Base-by-base conservation (phyloP, 1,140 invertebrate species). In the Ridgeia piscesae region DNA sequence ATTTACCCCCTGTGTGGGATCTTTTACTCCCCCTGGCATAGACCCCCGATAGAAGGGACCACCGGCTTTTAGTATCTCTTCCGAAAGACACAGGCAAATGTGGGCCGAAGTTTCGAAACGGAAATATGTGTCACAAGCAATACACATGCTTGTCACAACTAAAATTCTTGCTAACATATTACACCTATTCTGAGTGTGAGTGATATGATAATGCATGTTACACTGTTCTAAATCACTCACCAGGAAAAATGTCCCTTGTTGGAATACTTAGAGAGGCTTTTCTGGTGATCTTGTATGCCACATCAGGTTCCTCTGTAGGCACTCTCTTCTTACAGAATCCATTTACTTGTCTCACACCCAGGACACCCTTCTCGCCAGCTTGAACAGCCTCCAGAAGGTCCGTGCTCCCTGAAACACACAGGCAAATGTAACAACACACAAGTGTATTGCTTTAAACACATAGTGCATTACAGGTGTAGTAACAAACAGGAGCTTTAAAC, bases 301-400 rank as follows among this genome's bases (percentile, higher is more conserved):
- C 35, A 90, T 90, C 89, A 31, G 89, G 9, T n/a, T 34, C 35
- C 21, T 2, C 89, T 42, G n/a, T 17, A 34, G 34, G 34, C 6
- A n/a, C 4, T n/a, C 89, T 34, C 34, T 35, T 42, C 34, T 90
- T 42, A 42, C 89, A 90, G n/a, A 90, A 90, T 90, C 89, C 89
- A 14, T 35, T 34, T n/a, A 90, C 89, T 90, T 90, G 8, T 34
- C 31, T 90, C 89, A 90, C 89, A 14, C 89, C 89, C 9, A 90
- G 33, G 27, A 35, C 34, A 27, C 33, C 31, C 34, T 90, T n/a
- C n/a, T 0, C 27, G 58, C 58, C 17, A 21, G 27, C 27, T 2
- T 77, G 17, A 4, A 77, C 58, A 8, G 58, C 58, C 2, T 77
- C 58, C 6, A 77, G 27, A 2, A 77, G 58, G 58, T 77, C 58